Conservation (phyloP, 2,797 vertebrate species). For the Microctenopoma lineatum region DNA sequence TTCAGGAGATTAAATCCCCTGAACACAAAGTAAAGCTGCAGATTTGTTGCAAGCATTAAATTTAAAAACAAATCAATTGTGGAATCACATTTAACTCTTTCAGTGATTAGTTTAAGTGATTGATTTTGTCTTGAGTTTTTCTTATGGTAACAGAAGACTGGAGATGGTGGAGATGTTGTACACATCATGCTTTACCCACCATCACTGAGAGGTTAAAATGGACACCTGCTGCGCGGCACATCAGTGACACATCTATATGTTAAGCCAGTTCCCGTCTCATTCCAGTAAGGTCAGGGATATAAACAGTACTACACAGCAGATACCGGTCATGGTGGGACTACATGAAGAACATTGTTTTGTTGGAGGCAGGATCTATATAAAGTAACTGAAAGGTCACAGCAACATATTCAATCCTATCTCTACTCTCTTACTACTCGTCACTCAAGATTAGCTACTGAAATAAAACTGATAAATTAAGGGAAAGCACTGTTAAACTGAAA, state of each 20-base stretch:
- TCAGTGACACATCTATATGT: conserved; percentile 49
- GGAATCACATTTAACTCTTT: background rate
- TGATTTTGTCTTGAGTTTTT: background rate
- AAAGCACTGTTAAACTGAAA: background rate
- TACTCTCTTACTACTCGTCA: background rate
- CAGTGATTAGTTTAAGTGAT: background rate
- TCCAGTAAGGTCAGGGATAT: conserved; percentile 57
- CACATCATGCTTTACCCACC: background rate
- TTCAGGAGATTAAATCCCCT: background rate
- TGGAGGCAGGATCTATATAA: background rate
- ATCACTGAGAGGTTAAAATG: background rate
- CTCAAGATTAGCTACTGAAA: background rate
- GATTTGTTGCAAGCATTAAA: background rate
- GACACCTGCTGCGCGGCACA: conserved; percentile 1
- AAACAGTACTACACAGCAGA: conserved; percentile 28
- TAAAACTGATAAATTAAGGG: background rate
- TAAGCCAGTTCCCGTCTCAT: conserved; percentile 39
- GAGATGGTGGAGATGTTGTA: background rate
- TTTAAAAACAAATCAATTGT: background rate
- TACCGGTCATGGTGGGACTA: background rate
- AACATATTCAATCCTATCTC: conserved; percentile 4
- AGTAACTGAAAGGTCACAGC: conserved; percentile 22
- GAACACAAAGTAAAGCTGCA: background rate
- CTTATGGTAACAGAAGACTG: background rate
- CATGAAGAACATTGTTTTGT: conserved; percentile 27